Conservation (phyloP, 1,140 invertebrate genomes). For the Gonatopus flavifemur region DNA sequence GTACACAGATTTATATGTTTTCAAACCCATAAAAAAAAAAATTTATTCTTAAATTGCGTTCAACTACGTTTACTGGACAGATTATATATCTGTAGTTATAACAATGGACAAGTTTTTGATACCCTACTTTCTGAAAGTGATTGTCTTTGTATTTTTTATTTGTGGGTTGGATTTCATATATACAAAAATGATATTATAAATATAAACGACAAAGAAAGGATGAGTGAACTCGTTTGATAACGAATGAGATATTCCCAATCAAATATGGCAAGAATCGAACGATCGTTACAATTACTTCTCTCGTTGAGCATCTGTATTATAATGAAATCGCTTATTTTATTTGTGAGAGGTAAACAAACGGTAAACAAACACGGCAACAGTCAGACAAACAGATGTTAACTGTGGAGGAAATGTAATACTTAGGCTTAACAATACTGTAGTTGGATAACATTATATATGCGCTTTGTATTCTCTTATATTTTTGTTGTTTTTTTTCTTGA, state of each 20-base stretch:
- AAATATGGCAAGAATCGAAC: too few species aligned
- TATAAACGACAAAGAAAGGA: too few species aligned
- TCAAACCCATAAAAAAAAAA: too few species aligned
- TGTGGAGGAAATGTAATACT: conserved; percentile 38
- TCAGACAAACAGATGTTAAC: conserved; percentile 29
- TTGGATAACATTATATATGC: conserved; percentile 44
- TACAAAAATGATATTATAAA: too few species aligned
- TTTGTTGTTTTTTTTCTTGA: conserved; percentile 23
- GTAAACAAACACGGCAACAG: conserved; percentile 27
- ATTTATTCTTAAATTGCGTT: too few species aligned
- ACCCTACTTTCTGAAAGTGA: conserved; percentile 17
- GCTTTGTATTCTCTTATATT: conserved; percentile 16
- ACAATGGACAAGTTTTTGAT: background rate
- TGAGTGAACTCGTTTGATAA: background rate
- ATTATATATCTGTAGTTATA: too few species aligned
- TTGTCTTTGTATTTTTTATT: conserved; percentile 21
- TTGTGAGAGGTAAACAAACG: conserved; percentile 14
- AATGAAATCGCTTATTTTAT: too few species aligned
- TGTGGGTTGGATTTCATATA: conserved; percentile 16
- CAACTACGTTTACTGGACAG: too few species aligned
- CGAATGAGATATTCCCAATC: too few species aligned
- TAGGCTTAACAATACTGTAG: conserved; percentile 51
- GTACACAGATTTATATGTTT: too few species aligned
- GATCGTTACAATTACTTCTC: too few species aligned
- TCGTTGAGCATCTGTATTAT: too few species aligned